Evolutionary conservation across 1,140 invertebrate genomes (phyloP).

Genomic region (Acromyrmex heyeri): DNA sequence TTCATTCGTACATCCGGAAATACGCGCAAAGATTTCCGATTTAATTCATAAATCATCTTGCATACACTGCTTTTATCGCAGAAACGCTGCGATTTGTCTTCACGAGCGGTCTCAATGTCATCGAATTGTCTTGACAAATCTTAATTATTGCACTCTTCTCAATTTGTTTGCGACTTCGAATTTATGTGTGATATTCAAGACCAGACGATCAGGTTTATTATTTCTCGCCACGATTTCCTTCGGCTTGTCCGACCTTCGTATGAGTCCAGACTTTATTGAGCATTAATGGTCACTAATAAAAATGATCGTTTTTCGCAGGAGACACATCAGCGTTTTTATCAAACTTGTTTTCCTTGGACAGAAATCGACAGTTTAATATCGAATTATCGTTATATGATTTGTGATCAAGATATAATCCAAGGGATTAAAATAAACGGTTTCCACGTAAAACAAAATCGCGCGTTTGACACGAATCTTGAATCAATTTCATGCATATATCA

Average conservation of each 20-base stretch:
- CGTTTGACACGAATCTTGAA: constrained; percentile 17
- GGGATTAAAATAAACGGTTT: constrained; percentile 66
- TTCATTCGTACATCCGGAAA: background rate
- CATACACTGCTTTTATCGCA: background rate
- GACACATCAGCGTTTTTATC: constrained; percentile 34
- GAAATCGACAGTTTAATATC: constrained; percentile 48
- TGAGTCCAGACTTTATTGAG: background rate
- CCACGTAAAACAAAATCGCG: constrained; percentile 27
- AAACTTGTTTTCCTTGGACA: constrained; percentile 51
- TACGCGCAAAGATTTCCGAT: constrained; percentile 1
- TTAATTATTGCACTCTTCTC: constrained; percentile 8
- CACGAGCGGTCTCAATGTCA: constrained; percentile 24
- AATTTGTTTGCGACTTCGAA: constrained; percentile 4
- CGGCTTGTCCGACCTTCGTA: background rate
- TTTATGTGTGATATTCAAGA: background rate
- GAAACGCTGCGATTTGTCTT: constrained; percentile 21
- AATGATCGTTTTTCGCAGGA: constrained; percentile 3
- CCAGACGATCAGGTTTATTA: constrained; percentile 23
- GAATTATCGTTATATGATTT: constrained; percentile 14
- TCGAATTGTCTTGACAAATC: background rate
- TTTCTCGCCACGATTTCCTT: constrained; percentile 15
- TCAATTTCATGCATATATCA: constrained; percentile 22
- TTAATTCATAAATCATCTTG: background rate
- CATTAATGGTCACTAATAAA: constrained; percentile 23
- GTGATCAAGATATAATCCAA: background rate